Evolutionary conservation across 2,888 invertebrate genomes (phyloP).

Genomic region (Julus scanicus): DNA sequence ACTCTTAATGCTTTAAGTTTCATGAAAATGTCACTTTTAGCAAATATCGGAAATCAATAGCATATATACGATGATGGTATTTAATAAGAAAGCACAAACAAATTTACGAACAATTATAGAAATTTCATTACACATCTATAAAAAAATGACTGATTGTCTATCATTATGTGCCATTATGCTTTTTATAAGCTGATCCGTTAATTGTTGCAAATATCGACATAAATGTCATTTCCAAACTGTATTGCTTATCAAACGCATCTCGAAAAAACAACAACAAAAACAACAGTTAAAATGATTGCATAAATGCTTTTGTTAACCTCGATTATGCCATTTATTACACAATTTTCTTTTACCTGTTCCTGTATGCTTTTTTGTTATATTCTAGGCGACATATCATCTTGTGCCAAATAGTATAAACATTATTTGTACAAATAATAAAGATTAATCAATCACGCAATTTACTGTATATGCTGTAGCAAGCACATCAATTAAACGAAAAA

Average conservation of each 20-base stretch:
- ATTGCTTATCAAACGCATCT: no score
- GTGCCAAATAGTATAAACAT: no score
- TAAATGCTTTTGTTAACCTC: no score
- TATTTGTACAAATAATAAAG: no score
- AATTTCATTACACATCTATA: background rate
- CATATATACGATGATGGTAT: background rate
- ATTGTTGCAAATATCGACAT: background rate
- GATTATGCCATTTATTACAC: no score
- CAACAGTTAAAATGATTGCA: no score
- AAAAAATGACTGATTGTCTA: background rate
- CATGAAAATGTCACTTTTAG: background rate
- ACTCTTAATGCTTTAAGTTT: background rate
- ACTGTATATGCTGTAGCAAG: background rate
- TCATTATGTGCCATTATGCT: background rate
- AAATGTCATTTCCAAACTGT: background rate
- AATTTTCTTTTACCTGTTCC: no score
- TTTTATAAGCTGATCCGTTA: background rate
- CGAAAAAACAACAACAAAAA: no score
- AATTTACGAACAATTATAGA: background rate
- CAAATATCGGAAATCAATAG: constrained; percentile 20
- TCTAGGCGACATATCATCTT: no score
- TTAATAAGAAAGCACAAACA: background rate
- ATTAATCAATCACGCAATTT: no score
- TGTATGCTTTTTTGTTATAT: no score
- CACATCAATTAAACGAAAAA: background rate